Evolutionary conservation across 2,888 invertebrate genomes (phyloP).

Genomic region (Meliscaeva auricollis): DNA sequence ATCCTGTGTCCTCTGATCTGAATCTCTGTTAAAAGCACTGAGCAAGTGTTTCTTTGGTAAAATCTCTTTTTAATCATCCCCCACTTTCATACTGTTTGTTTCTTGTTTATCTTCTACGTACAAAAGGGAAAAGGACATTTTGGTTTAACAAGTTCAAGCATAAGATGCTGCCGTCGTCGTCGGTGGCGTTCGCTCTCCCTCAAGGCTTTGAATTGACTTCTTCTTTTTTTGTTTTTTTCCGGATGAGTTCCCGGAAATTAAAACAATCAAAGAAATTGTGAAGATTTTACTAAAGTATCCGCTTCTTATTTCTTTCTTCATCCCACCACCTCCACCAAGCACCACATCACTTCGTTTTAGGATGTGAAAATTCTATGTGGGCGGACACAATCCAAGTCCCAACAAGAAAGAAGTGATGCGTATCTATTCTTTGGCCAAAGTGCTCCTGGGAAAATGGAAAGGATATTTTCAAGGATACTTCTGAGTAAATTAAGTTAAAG

Average conservation of each 20-base stretch:
- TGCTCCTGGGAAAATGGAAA: slow-evolving; percentile 65
- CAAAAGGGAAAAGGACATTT: slow-evolving; percentile 44
- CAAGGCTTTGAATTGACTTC: slow-evolving; percentile 50
- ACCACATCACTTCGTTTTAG: not conserved
- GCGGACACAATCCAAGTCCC: slow-evolving; percentile 4
- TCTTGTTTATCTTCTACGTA: not conserved
- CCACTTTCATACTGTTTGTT: not conserved
- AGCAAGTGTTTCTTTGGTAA: slow-evolving; percentile 72
- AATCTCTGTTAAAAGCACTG: slow-evolving; percentile 52
- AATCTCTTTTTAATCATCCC: slow-evolving; percentile 50
- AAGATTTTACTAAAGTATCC: slow-evolving; percentile 73
- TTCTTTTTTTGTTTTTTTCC: slow-evolving; percentile 61
- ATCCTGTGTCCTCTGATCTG: slow-evolving; percentile 36
- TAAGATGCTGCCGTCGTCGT: slow-evolving; percentile 19
- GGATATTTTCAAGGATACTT: slow-evolving; percentile 73
- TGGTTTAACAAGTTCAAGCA: slow-evolving; percentile 4
- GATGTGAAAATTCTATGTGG: slow-evolving; percentile 29
- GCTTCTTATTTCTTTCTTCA: slow-evolving; percentile 45
- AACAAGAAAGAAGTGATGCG: slow-evolving; percentile 3
- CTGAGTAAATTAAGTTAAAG: slow-evolving; percentile 71
- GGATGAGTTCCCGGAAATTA: slow-evolving; percentile 73
- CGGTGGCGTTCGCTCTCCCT: slow-evolving; percentile 13
- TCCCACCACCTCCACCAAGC: not conserved
- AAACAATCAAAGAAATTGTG: slow-evolving; percentile 74
- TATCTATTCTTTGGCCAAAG: slow-evolving; percentile 42